These are phyloP conservation scores for Mythimna lalbum DNA, from an alignment of 2,888 invertebrate species.

Conservation along the genomic window DNA sequence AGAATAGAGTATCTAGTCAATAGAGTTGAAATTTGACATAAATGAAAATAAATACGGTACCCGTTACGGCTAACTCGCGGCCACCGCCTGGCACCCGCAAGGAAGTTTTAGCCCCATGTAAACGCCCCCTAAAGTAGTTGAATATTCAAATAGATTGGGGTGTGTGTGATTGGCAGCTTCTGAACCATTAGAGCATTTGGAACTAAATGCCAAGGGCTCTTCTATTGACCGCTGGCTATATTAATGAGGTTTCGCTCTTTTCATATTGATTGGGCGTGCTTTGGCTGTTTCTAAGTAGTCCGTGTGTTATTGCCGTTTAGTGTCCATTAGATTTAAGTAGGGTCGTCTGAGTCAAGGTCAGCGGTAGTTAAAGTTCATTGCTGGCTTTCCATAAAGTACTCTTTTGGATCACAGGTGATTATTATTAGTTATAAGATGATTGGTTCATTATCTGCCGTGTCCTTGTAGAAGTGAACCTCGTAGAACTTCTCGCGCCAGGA, in stretches of 20 bases:
- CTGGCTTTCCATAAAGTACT: not conserved
- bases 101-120: too few relatives aligned
- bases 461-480: too few relatives aligned
- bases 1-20: too few relatives aligned
- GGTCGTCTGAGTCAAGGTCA: slow-evolving; percentile 10
- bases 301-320: slow-evolving; percentile 1
- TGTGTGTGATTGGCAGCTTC: slow-evolving; percentile 56
- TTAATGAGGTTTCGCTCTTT: slow-evolving; percentile 56
- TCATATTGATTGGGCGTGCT: slow-evolving; percentile 50
- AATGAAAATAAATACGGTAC: too few relatives aligned
- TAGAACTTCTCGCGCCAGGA: too few relatives aligned
- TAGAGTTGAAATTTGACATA: too few relatives aligned
- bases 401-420: not conserved
- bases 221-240: slow-evolving; percentile 59
- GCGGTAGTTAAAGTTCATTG: slow-evolving; percentile 4
- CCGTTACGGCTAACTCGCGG: too few relatives aligned
- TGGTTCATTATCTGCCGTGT: not conserved
- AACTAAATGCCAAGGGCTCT: slow-evolving; percentile 67
- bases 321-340: slow-evolving; percentile 4
- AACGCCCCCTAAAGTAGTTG: slow-evolving; percentile 37
- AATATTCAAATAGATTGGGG: slow-evolving; percentile 61
- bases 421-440: not conserved
- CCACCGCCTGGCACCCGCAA: too few relatives aligned
- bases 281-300: slow-evolving; percentile 1
- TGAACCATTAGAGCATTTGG: slow-evolving; percentile 8